Evolutionary conservation across 1,140 invertebrate species (phyloP), one percentile per base, ranked within the genome.

Genomic region (Venustaconcha ellipsiformis): DNA sequence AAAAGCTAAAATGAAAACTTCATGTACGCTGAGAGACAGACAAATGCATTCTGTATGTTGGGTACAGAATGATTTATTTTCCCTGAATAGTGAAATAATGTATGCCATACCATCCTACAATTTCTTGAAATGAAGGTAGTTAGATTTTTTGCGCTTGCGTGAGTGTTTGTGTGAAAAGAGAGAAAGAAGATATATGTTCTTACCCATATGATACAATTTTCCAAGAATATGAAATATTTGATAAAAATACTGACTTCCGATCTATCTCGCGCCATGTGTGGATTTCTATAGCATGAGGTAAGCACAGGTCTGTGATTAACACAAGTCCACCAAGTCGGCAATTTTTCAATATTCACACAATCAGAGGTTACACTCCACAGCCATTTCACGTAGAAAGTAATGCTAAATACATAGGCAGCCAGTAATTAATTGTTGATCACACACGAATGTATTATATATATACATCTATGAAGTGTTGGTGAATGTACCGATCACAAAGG

Each of bases 181-280:
- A 60, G 3, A 13, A 72, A 57, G 57, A 48, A 65, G 17, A 70
- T 57, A 56, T 57, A 37, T 37, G 1, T 56, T 80, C 83, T 81
- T 79, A 84, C 83, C 73, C 78, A 81, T 55, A 80, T 20, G 11
- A 82, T 15, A 62, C 82, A 84, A 69, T 84, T 84, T 70, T 79
- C 79, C 67, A 80, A 80, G 70, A 82, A 84, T 13, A 82, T 69
- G 18, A 70, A 72, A 60, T 84, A 84, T 64, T 84, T 84, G 15
- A 78, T 70, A 63, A 76, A 74, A 13, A 76, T 56, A 59, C 73
- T 80, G 8, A 80, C 65, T 6, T 68, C 63, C 1, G 79, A 78
- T 68, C 17, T 65, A 48, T 80, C 72, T n/a, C 74, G 14, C 60
- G 74, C 74, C 74, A 76, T 76, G 64, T 70, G 59, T 14, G n/a